phyloP scores from a whole-genome alignment of 1,140 invertebrate species.

The Aphis gossypii region DNA sequence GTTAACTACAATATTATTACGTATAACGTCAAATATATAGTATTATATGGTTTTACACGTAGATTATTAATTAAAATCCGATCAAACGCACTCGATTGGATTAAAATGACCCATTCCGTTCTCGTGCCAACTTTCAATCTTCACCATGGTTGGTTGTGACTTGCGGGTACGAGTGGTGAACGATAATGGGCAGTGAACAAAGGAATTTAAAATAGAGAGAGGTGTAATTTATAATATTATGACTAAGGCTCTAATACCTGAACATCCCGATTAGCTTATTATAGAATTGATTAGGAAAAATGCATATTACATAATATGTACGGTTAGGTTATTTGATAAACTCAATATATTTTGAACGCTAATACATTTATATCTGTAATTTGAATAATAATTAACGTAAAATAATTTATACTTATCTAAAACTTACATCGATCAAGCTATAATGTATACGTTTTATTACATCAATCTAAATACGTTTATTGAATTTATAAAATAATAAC shows the following conservation, averaged over 20 bases:
- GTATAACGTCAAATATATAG: neutral
- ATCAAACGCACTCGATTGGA: neutral
- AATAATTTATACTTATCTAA: neutral
- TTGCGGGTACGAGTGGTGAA: neutral
- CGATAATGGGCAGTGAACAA: neutral
- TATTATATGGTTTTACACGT: neutral
- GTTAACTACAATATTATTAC: neutral
- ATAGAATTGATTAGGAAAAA: neutral
- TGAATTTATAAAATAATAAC: neutral
- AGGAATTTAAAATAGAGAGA: neutral
- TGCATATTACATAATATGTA: too few relatives aligned
- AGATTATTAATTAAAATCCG: neutral
- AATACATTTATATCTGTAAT: neutral
- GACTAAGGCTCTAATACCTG: neutral
- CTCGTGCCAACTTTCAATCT: neutral
- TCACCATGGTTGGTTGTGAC: neutral
- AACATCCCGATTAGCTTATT: neutral
- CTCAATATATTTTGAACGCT: too few relatives aligned
- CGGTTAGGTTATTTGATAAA: too few relatives aligned
- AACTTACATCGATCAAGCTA: neutral
- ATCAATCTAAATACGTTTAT: neutral
- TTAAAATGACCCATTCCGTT: neutral
- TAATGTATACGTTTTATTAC: neutral
- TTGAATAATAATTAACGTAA: neutral
- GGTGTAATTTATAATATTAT: neutral